Evolutionary conservation across 2,797 vertebrate genomes (phyloP).

Genomic region (Nyctibius grandis): DNA sequence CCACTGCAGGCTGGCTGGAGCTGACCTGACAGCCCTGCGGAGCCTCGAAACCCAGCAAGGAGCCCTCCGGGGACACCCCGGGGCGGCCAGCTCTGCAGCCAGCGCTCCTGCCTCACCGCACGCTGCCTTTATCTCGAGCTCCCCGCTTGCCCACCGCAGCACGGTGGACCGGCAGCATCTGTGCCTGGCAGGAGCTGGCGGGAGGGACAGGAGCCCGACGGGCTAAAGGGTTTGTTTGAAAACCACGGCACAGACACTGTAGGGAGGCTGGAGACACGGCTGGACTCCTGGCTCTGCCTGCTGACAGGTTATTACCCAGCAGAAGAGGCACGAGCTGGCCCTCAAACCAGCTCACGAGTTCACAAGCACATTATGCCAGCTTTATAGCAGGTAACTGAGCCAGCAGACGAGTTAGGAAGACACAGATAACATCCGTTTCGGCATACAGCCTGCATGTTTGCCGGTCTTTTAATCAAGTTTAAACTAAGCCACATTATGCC

Average conservation of each 20-base stretch:
- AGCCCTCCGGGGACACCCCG: neutral
- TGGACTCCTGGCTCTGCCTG: neutral
- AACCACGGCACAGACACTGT: neutral
- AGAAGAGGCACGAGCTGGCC: neutral
- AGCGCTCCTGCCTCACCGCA: neutral
- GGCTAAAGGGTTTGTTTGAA: neutral
- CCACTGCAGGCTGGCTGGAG: neutral
- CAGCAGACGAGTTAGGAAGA: neutral
- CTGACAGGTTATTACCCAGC: neutral
- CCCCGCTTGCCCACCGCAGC: neutral
- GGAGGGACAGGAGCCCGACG: neutral
- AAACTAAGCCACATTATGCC: neutral
- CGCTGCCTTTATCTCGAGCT: neutral
- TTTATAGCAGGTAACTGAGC: neutral
- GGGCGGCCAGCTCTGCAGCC: neutral
- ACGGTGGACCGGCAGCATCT: neutral
- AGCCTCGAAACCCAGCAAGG: neutral
- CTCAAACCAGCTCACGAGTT: neutral
- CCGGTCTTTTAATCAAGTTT: neutral
- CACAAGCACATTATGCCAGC: neutral
- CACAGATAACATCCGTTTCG: neutral
- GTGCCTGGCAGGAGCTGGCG: neutral
- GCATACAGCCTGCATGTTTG: neutral
- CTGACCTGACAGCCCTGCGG: accelerated
- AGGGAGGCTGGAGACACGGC: neutral